Evolutionary conservation across 2,797 vertebrate genomes (phyloP).

Genomic region (Micropoecilia bifurca): DNA sequence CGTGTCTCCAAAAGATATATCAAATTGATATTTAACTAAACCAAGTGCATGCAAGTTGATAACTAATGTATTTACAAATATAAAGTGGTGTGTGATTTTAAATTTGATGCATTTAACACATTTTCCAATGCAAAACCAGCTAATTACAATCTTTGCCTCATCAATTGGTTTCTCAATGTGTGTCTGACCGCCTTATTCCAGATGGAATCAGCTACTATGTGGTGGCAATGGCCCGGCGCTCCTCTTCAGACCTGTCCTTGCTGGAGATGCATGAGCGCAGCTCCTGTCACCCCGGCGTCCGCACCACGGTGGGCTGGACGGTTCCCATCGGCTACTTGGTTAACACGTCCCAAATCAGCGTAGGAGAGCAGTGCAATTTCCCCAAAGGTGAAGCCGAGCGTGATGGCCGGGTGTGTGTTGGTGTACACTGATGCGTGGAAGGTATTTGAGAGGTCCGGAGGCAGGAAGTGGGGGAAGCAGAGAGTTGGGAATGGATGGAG

Average conservation of each 20-base stretch:
- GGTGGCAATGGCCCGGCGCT: constrained; percentile 83
- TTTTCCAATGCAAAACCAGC: neutral
- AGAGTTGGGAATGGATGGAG: constrained; percentile 35
- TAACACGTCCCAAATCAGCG: constrained; percentile 86
- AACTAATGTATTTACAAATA: neutral
- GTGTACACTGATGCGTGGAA: constrained; percentile 14
- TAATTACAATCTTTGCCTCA: neutral
- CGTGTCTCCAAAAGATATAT: neutral
- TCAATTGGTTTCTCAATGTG: neutral
- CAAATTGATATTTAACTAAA: neutral
- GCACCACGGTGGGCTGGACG: constrained; percentile 87
- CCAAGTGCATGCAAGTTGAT: neutral
- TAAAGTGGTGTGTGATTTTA: neutral
- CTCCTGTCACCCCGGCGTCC: constrained; percentile 85
- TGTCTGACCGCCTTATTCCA: constrained; percentile 29
- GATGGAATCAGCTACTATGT: constrained; percentile 84
- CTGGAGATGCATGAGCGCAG: constrained; percentile 88
- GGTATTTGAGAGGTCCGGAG: constrained; percentile 26
- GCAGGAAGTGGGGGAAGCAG: constrained; percentile 6
- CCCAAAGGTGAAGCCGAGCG: constrained; percentile 74
- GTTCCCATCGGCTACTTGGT: constrained; percentile 86
- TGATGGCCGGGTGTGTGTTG: neutral
- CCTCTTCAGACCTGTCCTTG: constrained; percentile 83
- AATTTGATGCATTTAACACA: neutral
- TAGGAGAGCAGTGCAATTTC: constrained; percentile 86